Evolutionary conservation across 2,888 invertebrate genomes (phyloP), one percentile per base, ranked within the genome.

Genomic region (Ichneumoninae sp.): DNA sequence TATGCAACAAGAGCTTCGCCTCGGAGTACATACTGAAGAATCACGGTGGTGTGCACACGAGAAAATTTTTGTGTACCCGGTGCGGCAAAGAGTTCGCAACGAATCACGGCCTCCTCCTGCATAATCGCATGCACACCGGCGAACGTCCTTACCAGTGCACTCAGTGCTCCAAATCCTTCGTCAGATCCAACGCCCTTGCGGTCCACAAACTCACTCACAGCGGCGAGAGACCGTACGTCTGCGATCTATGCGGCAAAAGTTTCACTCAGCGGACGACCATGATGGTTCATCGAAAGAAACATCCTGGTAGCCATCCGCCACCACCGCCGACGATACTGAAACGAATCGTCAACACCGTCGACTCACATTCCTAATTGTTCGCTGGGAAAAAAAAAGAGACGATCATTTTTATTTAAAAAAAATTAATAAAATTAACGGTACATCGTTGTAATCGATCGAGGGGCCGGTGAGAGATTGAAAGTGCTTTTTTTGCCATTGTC

Each of bases 61-160:
- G 87, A 36, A 88, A 87, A 57, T 88, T 88, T 60, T 76, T 88
- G 3, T 88, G 88, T 69, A 87, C 87, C 68, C 84, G 80, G 1
- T 85, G 84, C 68, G 84, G 84, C 69, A 85, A 85, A 70, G 84
- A 85, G 74, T 85, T 85, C 19, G 83, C 84, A 1, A 85, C 84
- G 7, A 85, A 85, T 83, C 82, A 85, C 57, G 84, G 82, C n/a
- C 60, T 85, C 3, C 91, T 76, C 47, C 68, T 82, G 57, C 82
- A 82, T 68, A 78, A 44, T 70, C 77, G 77, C 30, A 57, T 82
- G 13, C 82, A 82, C 50, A 82, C 82, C 19, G 82, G 82, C 8
- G 93, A 93, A 60, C 78, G 91, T 13, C 93, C 93, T 0, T 92
- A 93, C 78, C 90, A 91, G n/a, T 93, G 93, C 72, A 89, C 89